Conservation (phyloP, 2,113 vertebrate genomes). For the Sinosuthora webbiana region DNA sequence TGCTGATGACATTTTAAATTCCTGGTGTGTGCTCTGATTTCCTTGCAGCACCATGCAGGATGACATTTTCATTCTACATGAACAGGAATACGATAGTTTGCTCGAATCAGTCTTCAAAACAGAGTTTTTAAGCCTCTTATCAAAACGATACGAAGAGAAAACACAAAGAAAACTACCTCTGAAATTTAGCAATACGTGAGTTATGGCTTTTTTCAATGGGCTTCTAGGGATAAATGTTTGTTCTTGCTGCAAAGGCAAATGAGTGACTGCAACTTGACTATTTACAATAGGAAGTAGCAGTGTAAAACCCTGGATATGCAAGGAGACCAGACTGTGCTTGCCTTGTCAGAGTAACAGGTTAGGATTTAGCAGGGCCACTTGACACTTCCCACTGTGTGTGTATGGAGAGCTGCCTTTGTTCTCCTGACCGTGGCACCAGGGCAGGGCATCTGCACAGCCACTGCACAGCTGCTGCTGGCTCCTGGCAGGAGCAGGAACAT, state of each 20-base stretch:
- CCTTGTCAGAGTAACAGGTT: background rate
- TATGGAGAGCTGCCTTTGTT: background rate
- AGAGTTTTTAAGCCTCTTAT: conserved; percentile 91
- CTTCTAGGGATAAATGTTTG: background rate
- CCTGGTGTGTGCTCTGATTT: background rate
- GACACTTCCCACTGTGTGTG: background rate
- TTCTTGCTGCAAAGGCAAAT: background rate
- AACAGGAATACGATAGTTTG: conserved; percentile 96
- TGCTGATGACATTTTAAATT: background rate
- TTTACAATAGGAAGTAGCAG: background rate
- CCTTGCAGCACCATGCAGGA: conserved; percentile 87
- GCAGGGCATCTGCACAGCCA: background rate
- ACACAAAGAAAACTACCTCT: conserved; percentile 93
- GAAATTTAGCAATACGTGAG: conserved; percentile 94
- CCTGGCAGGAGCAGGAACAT: background rate
- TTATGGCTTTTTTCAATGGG: background rate
- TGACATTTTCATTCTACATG: conserved; percentile 90
- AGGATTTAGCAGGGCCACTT: background rate
- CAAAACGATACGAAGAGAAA: conserved; percentile 90
- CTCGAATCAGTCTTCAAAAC: conserved; percentile 95
- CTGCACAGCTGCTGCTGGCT: background rate
- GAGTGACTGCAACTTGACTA: background rate
- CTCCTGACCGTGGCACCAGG: background rate
- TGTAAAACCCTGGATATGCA: background rate
- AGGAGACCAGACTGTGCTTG: background rate